Base-by-base conservation (phyloP, 2,888 invertebrate species). In the Zygothrica quintamaculata region DNA sequence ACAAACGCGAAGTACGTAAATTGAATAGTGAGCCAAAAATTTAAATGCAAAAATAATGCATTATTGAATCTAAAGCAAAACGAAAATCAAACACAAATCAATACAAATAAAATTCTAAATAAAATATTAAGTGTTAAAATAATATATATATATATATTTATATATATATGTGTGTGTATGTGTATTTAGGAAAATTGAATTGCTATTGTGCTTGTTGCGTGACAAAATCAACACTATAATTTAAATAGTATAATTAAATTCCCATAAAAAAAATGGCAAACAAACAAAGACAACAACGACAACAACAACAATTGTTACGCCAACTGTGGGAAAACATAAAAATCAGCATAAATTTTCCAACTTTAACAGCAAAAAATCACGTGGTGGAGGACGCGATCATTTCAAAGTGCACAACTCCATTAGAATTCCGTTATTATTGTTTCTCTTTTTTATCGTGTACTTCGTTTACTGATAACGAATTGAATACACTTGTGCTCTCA, bases 241-340 rank as follows among this genome's bases (percentile, higher is more conserved):
- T 56, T 9, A 56, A 43, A 22, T 9, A 12, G 29, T 22, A 22
- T n/a, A 8, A 64, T 58, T 46, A 70, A 43, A 73, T 65, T 60
- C 29, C 18, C 58, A 57, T 34, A 12, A 22, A 6, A 40, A n/a
- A 40, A 33, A 33, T 15, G 18, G 7, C n/a, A 22, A 42, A 6
- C 9, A 16, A 16, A 15, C 26, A 61, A 7, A 36, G 26, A 25
- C 15, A 33, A 47, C 6, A 47, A 51, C 5, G 11, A 33, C 6
- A 37, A 15, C 26, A 47, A 33, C 31, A 39, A 40, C 13, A 44
- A 44, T 22, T 22, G 5, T 22, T 22, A 22, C 18, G 18, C 18
- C 5, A 46, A 46, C 18, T 47, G 40, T 48, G 50, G 13, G 40
- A 22, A 22, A 22, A 22, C 18, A 22, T 22, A 22, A 22, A 22